Base-by-base conservation (phyloP, 1,140 invertebrate species). In the Pseudomyrmex gracilis region DNA sequence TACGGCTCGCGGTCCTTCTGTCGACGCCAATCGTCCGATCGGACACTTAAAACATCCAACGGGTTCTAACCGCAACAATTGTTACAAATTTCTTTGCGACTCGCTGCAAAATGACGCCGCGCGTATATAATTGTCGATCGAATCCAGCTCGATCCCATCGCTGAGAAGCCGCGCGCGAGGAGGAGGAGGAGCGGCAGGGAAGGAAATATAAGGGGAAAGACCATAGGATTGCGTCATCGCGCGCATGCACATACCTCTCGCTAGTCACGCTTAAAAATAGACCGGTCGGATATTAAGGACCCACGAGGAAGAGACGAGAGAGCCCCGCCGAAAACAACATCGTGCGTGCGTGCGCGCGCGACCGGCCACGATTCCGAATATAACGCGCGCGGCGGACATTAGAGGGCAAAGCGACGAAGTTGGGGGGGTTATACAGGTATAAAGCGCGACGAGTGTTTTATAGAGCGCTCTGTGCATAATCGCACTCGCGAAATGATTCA, bases 181-280 rank as follows among this genome's bases (percentile, higher is more conserved):
- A n/a, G n/a, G n/a, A 85, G 67, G 49, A 85, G 60, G 57, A 80
- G 24, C 70, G 73, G 73, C 9, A 74, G 77, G 70, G 74, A 73
- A 78, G 73, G 85, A 88, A 85, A 86, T 85, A 87, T 82, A 86
- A 89, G 85, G 87, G 91, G 90, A 92, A 92, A 92, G 91, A 93
- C 90, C 90, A 90, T 90, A 90, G 85, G 88, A 93, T 93, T 93
- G 89, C 92, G 90, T 93, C 92, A 93, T 77, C 88, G 85, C 86
- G 85, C 80, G 89, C 88, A 90, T 87, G 90, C 90, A 91, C 92
- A 90, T 92, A 91, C 85, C 88, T 85, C 89, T 84, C 20, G 51
- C 89, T 88, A 92, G 90, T 93, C 92, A 93, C 73, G 91, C 91
- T 93, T 93, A 93, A 94, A 94, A 93, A 93, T 94, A 94, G 93